Percentiles rank a stretch among this genome's conserved stretches.
phyloP scores from a whole-genome alignment of 2,113 vertebrate genomes.

The Bos javanicus region DNA sequence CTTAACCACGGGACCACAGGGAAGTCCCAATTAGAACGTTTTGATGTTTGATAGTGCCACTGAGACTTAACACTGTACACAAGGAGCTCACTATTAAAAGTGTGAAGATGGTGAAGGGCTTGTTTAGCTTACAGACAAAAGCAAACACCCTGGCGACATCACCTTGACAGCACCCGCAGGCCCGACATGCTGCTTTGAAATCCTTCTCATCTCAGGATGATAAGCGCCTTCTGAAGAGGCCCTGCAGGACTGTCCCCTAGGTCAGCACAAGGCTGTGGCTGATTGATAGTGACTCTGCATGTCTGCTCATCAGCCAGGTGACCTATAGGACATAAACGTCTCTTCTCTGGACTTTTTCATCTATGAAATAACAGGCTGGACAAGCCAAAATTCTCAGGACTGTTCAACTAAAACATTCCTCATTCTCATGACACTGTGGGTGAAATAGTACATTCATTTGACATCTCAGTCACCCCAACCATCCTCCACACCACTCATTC shows the following conservation, averaged over 20 bases:
- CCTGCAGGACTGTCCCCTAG: background rate
- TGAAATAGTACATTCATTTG: background rate
- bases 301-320: background rate
- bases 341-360: background rate
- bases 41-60: accelerated
- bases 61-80: background rate
- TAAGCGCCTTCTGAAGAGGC: background rate
- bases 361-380: background rate
- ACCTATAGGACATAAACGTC: background rate
- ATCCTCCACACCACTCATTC: background rate
- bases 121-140: background rate
- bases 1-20: background rate
- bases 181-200: background rate
- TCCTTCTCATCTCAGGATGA: background rate
- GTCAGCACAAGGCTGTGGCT: no score
- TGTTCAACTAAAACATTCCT: background rate
- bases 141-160: background rate
- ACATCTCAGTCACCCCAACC: background rate
- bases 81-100: background rate
- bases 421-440: background rate
- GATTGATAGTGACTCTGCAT: background rate
- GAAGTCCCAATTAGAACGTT: background rate
- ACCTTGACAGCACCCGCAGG: accelerated
- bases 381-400: background rate
- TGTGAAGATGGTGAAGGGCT: background rate